These are phyloP conservation scores for Sylvicapra grimmia DNA, from an alignment of 2,113 vertebrate species.

Conservation along the genomic window DNA sequence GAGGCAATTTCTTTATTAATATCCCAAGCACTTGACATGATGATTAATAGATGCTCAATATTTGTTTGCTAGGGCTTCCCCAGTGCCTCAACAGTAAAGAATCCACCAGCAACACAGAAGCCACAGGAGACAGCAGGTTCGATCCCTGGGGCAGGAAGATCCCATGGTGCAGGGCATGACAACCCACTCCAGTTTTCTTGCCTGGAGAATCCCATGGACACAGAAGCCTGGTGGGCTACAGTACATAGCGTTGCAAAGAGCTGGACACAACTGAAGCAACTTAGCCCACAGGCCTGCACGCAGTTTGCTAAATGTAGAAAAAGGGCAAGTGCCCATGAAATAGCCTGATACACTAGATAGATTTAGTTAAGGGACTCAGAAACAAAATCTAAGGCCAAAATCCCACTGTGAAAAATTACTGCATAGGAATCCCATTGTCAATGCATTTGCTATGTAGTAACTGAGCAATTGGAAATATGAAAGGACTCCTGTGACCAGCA, in stretches of 20 bases:
- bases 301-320: neutral
- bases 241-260: neutral
- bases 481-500: neutral
- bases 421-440: neutral
- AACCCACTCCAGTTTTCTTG: neutral
- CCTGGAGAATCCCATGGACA: neutral
- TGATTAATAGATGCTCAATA: neutral
- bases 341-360: neutral
- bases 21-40: neutral
- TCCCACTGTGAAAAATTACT: neutral
- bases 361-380: neutral
- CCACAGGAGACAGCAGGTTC: neutral
- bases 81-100: neutral
- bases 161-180: neutral
- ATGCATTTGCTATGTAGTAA: neutral
- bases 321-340: neutral
- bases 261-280: neutral
- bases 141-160: neutral
- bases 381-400: neutral
- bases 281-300: neutral
- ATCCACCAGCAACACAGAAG: neutral
- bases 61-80: neutral
- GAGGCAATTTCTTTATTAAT: neutral
- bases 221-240: neutral
- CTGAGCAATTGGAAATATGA: neutral